These are phyloP conservation scores for Chouioia cunea DNA, from an alignment of 2,888 invertebrate genomes.

Conservation along the genomic window DNA sequence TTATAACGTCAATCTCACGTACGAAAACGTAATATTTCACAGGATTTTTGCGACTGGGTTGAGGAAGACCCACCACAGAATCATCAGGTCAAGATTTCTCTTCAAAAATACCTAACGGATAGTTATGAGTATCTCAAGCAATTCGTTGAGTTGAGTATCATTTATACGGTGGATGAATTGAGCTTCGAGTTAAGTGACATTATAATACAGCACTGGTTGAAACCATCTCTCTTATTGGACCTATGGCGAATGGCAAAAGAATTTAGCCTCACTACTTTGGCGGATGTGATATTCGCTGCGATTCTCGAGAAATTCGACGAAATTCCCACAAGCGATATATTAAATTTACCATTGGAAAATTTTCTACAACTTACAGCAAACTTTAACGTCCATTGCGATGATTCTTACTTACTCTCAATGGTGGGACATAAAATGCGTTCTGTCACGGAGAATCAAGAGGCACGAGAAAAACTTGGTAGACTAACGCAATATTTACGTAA, in stretches of 20 bases:
- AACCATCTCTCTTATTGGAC: constrained; percentile 52
- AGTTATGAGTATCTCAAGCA: constrained; percentile 51
- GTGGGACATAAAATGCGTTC: too few relatives aligned
- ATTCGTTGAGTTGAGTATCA: constrained; percentile 56
- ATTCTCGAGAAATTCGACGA: constrained; percentile 58
- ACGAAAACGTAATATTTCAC: constrained; percentile 27
- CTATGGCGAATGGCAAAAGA: constrained; percentile 57
- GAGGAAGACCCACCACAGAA: constrained; percentile 50
- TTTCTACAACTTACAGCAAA: constrained; percentile 1
- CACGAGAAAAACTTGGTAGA: too few relatives aligned
- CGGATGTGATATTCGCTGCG: constrained; percentile 47
- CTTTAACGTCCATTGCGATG: too few relatives aligned
- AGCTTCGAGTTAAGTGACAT: constrained; percentile 54
- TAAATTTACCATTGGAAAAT: constrained; percentile 30
- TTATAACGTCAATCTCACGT: too few relatives aligned
- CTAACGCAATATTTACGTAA: neutral
- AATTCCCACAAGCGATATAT: constrained; percentile 49
- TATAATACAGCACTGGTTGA: constrained; percentile 53
- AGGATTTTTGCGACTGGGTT: constrained; percentile 61
- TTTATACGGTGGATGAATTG: constrained; percentile 56
- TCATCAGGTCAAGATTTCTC: constrained; percentile 49
- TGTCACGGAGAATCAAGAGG: too few relatives aligned
- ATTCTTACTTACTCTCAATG: too few relatives aligned
- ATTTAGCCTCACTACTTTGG: constrained; percentile 51
- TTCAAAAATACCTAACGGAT: constrained; percentile 51